Conservation (phyloP, 1,140 invertebrate species). For the Sweltsa coloradensis region DNA sequence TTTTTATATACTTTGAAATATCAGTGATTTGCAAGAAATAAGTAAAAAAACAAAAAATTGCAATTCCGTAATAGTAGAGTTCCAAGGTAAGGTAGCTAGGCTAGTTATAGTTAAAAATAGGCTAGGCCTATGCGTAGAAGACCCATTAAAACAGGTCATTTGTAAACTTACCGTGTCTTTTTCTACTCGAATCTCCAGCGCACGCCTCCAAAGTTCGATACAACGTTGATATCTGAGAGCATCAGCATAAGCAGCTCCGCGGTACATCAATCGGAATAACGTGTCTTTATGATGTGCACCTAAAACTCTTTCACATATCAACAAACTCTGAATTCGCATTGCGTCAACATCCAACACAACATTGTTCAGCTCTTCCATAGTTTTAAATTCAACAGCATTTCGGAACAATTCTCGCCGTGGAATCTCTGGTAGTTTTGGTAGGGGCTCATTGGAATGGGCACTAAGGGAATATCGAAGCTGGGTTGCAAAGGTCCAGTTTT, state of each 20-base stretch:
- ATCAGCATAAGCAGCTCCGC: constrained; percentile 79
- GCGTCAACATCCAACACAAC: constrained; percentile 63
- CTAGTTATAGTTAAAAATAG: too few species aligned
- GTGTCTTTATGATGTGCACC: constrained; percentile 73
- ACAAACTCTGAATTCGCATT: constrained; percentile 66
- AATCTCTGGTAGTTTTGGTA: constrained; percentile 41
- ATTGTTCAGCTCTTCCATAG: constrained; percentile 53
- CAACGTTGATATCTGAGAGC: constrained; percentile 70
- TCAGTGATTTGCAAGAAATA: too few species aligned
- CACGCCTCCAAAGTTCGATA: constrained; percentile 72
- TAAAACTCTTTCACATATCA: constrained; percentile 72
- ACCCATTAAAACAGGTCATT: too few species aligned
- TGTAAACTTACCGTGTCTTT: constrained; percentile 50
- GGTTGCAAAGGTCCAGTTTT: constrained; percentile 54
- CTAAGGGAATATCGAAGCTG: constrained; percentile 31
- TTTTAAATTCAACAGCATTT: constrained; percentile 55
- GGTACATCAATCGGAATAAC: constrained; percentile 59
- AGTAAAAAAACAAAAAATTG: too few species aligned
- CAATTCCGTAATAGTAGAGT: too few species aligned
- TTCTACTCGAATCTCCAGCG: constrained; percentile 61
- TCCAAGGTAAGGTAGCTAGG: too few species aligned
- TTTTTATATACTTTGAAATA: too few species aligned
- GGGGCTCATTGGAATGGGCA: constrained; percentile 22
- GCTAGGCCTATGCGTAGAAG: too few species aligned
- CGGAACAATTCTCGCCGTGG: constrained; percentile 45